Evolutionary conservation across 2,797 vertebrate species (phyloP).

Genomic region (Amblyraja radiata): DNA sequence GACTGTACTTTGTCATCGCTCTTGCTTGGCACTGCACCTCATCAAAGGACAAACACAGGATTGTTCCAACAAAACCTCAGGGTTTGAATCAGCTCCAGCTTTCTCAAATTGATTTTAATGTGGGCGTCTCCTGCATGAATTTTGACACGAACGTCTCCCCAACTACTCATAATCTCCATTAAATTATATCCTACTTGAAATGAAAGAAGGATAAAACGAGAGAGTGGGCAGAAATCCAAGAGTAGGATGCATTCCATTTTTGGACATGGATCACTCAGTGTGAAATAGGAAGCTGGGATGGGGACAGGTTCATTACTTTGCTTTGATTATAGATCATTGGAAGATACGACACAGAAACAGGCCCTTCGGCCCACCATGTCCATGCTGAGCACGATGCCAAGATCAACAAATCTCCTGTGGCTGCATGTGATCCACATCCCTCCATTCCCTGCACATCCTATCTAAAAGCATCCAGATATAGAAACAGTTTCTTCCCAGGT

Average conservation of each 20-base stretch:
- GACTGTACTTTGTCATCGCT: neutral
- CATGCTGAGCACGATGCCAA: too few relatives aligned
- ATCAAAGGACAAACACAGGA: neutral
- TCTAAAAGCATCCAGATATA: too few relatives aligned
- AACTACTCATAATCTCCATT: neutral
- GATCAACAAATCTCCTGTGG: too few relatives aligned
- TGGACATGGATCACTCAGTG: neutral
- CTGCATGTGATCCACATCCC: too few relatives aligned
- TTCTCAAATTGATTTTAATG: conserved; percentile 6
- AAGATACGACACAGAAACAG: too few relatives aligned
- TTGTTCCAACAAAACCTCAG: conserved; percentile 23
- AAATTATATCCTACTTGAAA: neutral
- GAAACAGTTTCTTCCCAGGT: too few relatives aligned
- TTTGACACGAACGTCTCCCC: neutral
- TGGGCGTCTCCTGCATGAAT: neutral
- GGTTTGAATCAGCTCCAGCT: conserved; percentile 8
- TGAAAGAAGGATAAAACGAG: too few relatives aligned
- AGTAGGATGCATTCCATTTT: too few relatives aligned
- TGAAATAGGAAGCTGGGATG: neutral
- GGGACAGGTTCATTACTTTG: too few relatives aligned
- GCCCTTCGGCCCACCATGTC: too few relatives aligned
- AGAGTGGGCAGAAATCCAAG: neutral
- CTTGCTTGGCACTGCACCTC: neutral
- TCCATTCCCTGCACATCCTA: too few relatives aligned
- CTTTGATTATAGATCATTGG: too few relatives aligned